phyloP scores from a whole-genome alignment of 2,113 vertebrate species.

The Balaenoptera acutorostrata region DNA sequence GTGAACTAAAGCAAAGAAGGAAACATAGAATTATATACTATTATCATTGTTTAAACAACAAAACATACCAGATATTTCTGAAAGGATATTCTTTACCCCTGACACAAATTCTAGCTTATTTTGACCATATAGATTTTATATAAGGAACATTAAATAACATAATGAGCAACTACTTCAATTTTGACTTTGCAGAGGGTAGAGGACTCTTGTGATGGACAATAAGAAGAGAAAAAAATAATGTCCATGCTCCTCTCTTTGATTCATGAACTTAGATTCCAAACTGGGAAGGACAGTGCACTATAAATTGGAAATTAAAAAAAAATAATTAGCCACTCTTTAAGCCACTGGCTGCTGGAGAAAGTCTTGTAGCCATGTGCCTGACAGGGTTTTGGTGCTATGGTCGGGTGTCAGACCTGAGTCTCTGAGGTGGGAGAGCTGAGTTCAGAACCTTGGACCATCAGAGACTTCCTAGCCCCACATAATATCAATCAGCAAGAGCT shows the following conservation, averaged over 20 bases:
- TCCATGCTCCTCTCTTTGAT: neutral
- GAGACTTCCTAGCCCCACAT: no score
- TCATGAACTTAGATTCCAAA: neutral
- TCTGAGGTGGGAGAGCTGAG: no score
- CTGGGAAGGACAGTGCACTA: neutral
- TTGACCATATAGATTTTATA: neutral
- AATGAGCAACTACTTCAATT: neutral
- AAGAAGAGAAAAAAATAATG: neutral
- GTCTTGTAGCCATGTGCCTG: rapidly evolving
- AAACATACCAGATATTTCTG: neutral
- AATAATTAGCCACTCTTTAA: no score
- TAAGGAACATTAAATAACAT: neutral
- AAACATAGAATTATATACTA: neutral
- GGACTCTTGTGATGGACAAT: neutral
- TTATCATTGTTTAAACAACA: neutral
- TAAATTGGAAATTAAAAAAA: neutral
- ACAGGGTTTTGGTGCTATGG: no score
- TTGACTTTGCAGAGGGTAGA: neutral
- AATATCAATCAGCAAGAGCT: no score
- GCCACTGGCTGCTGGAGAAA: no score
- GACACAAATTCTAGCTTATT: neutral
- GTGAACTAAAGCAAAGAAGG: neutral
- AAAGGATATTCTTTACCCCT: neutral
- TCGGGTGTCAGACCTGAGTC: no score
- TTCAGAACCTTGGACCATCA: no score